phyloP scores from a whole-genome alignment of 2,888 invertebrate genomes.

The Mylabris sibirica region DNA sequence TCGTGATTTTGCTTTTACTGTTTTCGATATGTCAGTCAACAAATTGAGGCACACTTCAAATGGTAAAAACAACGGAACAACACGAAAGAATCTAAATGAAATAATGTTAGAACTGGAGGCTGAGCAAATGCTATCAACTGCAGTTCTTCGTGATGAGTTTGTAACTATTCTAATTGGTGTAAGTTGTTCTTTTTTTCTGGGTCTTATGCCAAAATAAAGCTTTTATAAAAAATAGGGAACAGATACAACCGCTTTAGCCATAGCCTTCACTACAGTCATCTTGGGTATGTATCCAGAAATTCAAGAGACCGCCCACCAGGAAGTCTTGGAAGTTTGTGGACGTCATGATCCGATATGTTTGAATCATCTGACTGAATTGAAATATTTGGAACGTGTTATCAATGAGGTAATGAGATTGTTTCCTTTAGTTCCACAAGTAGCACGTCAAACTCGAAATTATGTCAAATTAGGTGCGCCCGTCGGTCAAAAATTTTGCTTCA shows the following conservation, averaged over 20 bases:
- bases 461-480: slow-evolving; percentile 35
- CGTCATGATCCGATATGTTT: slow-evolving; percentile 18
- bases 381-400: slow-evolving; percentile 34
- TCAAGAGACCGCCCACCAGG: slow-evolving; percentile 34
- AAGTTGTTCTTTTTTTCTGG: slow-evolving; percentile 4
- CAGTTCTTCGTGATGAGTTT: slow-evolving; percentile 35
- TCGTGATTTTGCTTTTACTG: background rate
- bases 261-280: slow-evolving; percentile 32
- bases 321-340: slow-evolving; percentile 30
- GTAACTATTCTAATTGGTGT: slow-evolving; percentile 35
- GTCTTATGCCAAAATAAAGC: background rate
- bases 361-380: slow-evolving; percentile 27
- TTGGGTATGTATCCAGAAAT: slow-evolving; percentile 34
- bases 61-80: background rate
- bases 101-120: background rate
- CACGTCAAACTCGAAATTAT: slow-evolving; percentile 24
- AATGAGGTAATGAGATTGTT: slow-evolving; percentile 37
- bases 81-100: background rate
- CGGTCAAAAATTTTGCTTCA: too few species aligned
- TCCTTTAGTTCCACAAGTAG: slow-evolving; percentile 28
- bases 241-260: slow-evolving; percentile 29
- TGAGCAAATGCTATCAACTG: slow-evolving; percentile 25
- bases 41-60: background rate
- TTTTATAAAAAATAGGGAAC: slow-evolving; percentile 26
- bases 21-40: background rate